Evolutionary conservation across 2,113 vertebrate genomes (phyloP).

Genomic region (Leuciscus idus): DNA sequence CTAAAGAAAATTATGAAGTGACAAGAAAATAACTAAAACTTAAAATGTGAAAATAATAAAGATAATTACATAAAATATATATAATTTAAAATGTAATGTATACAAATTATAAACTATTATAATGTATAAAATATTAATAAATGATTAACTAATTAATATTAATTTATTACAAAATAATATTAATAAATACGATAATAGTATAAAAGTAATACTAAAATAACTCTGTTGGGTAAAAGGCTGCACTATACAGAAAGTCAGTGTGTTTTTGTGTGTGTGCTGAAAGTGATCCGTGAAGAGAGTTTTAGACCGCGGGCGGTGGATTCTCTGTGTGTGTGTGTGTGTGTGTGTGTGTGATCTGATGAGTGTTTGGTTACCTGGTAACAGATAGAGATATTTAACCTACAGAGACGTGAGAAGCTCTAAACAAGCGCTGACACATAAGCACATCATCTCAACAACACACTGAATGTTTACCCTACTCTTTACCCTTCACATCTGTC

Average conservation of each 20-base stretch:
- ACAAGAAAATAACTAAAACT: no score
- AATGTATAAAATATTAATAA: neutral
- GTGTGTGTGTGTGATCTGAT: conserved; percentile 45
- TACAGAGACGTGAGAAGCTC: neutral
- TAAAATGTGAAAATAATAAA: no score
- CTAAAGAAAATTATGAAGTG: no score
- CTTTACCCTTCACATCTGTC: neutral
- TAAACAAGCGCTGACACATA: neutral
- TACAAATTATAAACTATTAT: neutral
- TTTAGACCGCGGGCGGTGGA: neutral
- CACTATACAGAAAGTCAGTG: conserved; percentile 41
- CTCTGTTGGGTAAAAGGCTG: neutral
- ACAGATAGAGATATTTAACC: conserved; percentile 52
- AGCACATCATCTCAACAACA: neutral
- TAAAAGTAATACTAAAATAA: neutral
- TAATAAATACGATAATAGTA: neutral
- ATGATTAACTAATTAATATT: neutral
- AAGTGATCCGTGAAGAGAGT: conserved; percentile 23
- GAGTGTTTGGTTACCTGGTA: conserved; percentile 66
- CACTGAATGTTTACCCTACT: neutral
- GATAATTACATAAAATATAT: no score
- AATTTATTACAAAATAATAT: neutral
- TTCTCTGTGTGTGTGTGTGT: neutral
- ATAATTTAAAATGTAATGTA: neutral
- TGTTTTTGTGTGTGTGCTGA: conserved; percentile 21